Conservation (phyloP, 2,797 vertebrate genomes). For the Halcyon chelicuti region DNA sequence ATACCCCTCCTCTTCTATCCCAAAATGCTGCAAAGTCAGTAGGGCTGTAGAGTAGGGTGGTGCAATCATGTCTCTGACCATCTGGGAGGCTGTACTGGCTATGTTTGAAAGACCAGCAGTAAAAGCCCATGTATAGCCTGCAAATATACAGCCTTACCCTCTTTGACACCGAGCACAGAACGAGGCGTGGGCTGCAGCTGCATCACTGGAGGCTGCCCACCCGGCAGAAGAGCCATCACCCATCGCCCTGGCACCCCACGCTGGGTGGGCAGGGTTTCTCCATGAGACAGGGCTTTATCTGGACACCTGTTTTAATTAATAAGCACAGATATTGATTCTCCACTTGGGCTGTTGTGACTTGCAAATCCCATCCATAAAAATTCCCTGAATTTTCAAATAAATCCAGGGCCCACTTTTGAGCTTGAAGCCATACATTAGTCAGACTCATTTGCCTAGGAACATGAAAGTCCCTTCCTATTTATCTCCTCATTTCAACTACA, state of each 20-base stretch:
- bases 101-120: fast-evolving
- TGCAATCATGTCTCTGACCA: fast-evolving
- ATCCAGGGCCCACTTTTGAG: constrained; percentile 18
- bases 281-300: not conserved
- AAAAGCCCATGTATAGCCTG: not conserved
- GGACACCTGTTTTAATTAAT: not conserved
- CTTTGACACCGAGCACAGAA: too few species aligned
- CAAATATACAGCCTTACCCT: not conserved
- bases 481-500: constrained; percentile 52
- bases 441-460: constrained; percentile 51
- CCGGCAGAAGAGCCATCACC: fast-evolving
- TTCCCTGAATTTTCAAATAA: not conserved
- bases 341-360: not conserved
- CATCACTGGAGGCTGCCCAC: fast-evolving
- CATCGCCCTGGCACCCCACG: not conserved
- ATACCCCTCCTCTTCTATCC: not conserved
- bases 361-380: not conserved
- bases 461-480: constrained; percentile 61
- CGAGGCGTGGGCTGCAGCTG: not conserved
- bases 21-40: not conserved
- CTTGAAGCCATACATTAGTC: not conserved
- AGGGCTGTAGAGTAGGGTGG: not conserved
- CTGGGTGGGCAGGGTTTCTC: fast-evolving
- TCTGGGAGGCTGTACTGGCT: too few species aligned
- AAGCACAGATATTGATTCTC: not conserved